These are phyloP conservation scores for Octodonta nipae DNA, from an alignment of 2,888 invertebrate species.

Conservation along the genomic window DNA sequence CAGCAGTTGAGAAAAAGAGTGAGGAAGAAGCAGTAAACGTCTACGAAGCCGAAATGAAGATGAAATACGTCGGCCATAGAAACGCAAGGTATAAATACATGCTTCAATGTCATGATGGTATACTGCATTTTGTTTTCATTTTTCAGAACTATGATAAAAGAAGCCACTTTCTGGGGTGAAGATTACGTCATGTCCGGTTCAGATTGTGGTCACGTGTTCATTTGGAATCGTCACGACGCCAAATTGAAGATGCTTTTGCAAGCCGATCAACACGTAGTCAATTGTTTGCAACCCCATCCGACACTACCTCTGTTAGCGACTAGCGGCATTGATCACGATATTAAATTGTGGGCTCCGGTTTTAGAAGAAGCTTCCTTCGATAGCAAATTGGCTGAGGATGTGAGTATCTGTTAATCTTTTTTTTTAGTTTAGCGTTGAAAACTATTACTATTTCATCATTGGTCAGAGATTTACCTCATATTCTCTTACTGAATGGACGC, in stretches of 20 bases:
- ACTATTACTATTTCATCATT: not conserved
- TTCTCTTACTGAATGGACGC: not conserved
- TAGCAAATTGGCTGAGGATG: slow-evolving; percentile 48
- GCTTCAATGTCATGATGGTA: slow-evolving; percentile 3
- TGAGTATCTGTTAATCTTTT: slow-evolving; percentile 29
- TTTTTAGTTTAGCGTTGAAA: too few species aligned
- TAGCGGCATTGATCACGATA: slow-evolving; percentile 79
- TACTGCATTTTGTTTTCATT: too few species aligned
- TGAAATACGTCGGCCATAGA: slow-evolving; percentile 63
- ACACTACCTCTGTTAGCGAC: slow-evolving; percentile 61
- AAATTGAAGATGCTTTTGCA: slow-evolving; percentile 60
- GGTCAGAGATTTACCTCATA: not conserved
- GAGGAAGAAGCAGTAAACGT: slow-evolving; percentile 16
- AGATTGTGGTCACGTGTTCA: slow-evolving; percentile 76
- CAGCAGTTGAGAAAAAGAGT: slow-evolving; percentile 16
- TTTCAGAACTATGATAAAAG: slow-evolving; percentile 77
- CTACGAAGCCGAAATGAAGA: slow-evolving; percentile 43
- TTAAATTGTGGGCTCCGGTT: slow-evolving; percentile 72
- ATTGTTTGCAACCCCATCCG: slow-evolving; percentile 75
- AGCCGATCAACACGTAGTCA: slow-evolving; percentile 72
- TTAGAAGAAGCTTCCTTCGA: slow-evolving; percentile 49
- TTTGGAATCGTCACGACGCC: slow-evolving; percentile 62
- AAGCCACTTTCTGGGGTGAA: slow-evolving; percentile 73
- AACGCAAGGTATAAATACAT: slow-evolving; percentile 56
- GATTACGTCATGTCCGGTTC: slow-evolving; percentile 75